Percentiles rank a stretch among this genome's conserved stretches.
Evolutionary conservation across 2,888 invertebrate genomes (phyloP).

Genomic region (Acleris laterana): DNA sequence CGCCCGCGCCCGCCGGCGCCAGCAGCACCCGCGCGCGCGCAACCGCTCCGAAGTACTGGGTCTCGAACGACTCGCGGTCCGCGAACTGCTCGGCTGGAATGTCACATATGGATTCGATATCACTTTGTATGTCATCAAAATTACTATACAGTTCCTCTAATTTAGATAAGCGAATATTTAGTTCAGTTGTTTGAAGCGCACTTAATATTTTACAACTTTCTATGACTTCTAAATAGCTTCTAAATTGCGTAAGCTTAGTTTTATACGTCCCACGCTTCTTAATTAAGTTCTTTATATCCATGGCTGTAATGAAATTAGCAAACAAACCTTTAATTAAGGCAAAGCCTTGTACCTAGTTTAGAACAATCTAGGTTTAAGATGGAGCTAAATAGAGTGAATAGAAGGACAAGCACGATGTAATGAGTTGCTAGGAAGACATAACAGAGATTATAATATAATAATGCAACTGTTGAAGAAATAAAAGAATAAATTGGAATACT

Average conservation of each 20-base stretch:
- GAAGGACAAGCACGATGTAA: neutral
- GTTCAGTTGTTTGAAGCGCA: neutral
- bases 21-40: slow-evolving; percentile 10
- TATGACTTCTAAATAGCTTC: neutral
- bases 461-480: neutral
- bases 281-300: neutral
- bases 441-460: neutral
- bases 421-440: neutral
- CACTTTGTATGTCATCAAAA: slow-evolving; percentile 12
- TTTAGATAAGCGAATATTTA: neutral
- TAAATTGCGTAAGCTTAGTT: neutral
- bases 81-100: slow-evolving; percentile 17
- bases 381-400: too few species aligned
- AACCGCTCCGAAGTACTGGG: slow-evolving; percentile 10
- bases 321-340: too few species aligned
- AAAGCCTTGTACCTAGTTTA: too few species aligned
- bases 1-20: neutral
- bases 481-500: neutral
- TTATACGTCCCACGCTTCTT: neutral
- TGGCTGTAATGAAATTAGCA: neutral
- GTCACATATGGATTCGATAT: slow-evolving; percentile 17
- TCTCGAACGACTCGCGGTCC: slow-evolving; percentile 20
- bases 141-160: slow-evolving; percentile 4
- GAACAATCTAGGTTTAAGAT: too few species aligned
- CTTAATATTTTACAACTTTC: neutral